Evolutionary conservation across 2,797 vertebrate genomes (phyloP).

Genomic region (Onychomys arenicola): DNA sequence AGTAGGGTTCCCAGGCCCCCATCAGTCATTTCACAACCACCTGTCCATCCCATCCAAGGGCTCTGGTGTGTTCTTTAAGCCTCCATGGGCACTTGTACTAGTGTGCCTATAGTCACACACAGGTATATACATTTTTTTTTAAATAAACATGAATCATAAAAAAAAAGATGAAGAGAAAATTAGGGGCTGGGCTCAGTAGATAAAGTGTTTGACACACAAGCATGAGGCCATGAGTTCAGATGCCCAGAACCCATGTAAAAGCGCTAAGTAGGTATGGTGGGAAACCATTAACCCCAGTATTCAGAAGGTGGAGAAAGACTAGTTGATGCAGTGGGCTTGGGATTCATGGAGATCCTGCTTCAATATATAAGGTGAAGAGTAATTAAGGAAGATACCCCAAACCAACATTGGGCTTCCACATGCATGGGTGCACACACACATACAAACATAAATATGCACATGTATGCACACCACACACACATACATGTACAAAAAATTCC

Average conservation of each 20-base stretch:
- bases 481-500: neutral
- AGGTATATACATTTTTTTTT: neutral
- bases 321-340: neutral
- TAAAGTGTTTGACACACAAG: neutral
- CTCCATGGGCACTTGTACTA: neutral
- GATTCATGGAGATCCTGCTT: neutral
- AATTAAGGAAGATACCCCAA: neutral
- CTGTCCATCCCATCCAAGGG: too few relatives aligned
- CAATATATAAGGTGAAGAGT: neutral
- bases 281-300: neutral
- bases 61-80: neutral
- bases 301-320: neutral
- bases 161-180: neutral
- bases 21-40: too few relatives aligned
- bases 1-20: too few relatives aligned
- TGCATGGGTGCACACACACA: too few relatives aligned
- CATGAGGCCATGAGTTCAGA: neutral
- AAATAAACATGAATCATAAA: neutral
- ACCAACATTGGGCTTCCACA: neutral
- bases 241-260: neutral
- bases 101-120: neutral
- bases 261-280: neutral
- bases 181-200: neutral
- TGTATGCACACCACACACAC: neutral
- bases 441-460: too few relatives aligned